Conservation (phyloP, 2,113 vertebrate species). For the Calidris pugnax region DNA sequence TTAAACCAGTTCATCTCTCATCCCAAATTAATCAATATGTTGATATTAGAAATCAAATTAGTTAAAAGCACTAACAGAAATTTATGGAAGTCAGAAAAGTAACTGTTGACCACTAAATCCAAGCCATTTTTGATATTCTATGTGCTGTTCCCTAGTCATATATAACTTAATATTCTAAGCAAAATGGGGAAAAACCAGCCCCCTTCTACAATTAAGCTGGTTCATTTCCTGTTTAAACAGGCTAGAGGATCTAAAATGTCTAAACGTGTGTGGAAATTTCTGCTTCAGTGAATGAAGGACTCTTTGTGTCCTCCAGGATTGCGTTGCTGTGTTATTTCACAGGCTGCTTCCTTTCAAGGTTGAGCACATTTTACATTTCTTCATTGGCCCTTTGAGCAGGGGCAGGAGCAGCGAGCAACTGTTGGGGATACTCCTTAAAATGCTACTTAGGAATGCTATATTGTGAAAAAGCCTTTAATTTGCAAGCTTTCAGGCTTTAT, state of each 20-base stretch:
- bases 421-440: constrained; percentile 55
- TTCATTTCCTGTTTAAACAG: constrained; percentile 67
- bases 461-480: constrained; percentile 70
- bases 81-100: background rate
- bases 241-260: background rate
- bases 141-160: background rate
- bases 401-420: background rate
- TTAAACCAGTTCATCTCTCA: background rate
- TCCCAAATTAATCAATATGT: background rate
- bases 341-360: background rate
- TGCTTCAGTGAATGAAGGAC: constrained; percentile 45
- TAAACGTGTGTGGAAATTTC: constrained; percentile 23
- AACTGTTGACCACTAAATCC: background rate
- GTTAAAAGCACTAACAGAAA: background rate
- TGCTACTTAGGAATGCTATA: constrained; percentile 41
- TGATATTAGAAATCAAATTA: background rate
- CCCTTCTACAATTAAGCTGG: background rate
- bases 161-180: background rate
- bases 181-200: background rate
- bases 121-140: background rate
- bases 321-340: constrained; percentile 4
- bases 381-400: background rate
- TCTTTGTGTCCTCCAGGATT: constrained; percentile 29
- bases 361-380: background rate
- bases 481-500: constrained; percentile 68